Evolutionary conservation across 2,113 vertebrate species (phyloP).

Genomic region (Microcebus tavaratra): DNA sequence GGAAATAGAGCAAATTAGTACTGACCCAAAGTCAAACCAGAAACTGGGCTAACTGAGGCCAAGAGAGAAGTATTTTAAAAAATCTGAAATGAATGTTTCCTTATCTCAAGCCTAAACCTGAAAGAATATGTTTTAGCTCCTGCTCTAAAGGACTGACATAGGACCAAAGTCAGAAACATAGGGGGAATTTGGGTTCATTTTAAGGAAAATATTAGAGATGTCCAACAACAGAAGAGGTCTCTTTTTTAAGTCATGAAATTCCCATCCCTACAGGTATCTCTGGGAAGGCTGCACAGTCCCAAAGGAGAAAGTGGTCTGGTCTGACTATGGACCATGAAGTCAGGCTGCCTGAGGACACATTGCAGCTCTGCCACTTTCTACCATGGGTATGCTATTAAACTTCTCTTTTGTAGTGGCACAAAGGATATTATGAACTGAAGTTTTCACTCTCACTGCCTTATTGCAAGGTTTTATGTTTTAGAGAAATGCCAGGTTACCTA

Average conservation of each 20-base stretch:
- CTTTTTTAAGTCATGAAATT: background rate
- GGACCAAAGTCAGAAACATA: background rate
- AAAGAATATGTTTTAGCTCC: background rate
- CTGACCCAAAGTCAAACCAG: constrained; percentile 6
- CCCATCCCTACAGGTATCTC: background rate
- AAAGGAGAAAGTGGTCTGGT: background rate
- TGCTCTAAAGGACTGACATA: background rate
- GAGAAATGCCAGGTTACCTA: background rate
- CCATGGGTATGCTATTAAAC: background rate
- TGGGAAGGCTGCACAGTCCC: background rate
- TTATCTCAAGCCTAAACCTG: background rate
- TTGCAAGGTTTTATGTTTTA: background rate
- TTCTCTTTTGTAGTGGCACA: background rate
- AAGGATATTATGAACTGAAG: background rate
- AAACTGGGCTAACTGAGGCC: background rate
- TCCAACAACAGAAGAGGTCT: background rate
- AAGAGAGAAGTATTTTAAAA: background rate
- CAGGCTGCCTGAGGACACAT: background rate
- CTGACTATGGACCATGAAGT: background rate
- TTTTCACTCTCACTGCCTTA: background rate
- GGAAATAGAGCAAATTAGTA: background rate
- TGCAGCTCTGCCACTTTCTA: background rate
- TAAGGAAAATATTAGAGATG: background rate
- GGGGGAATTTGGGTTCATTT: background rate
- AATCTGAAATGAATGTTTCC: background rate